Evolutionary conservation across 2,113 vertebrate genomes (phyloP), one percentile per base, ranked within the genome.

Genomic region (Pseudorasbora parva): DNA sequence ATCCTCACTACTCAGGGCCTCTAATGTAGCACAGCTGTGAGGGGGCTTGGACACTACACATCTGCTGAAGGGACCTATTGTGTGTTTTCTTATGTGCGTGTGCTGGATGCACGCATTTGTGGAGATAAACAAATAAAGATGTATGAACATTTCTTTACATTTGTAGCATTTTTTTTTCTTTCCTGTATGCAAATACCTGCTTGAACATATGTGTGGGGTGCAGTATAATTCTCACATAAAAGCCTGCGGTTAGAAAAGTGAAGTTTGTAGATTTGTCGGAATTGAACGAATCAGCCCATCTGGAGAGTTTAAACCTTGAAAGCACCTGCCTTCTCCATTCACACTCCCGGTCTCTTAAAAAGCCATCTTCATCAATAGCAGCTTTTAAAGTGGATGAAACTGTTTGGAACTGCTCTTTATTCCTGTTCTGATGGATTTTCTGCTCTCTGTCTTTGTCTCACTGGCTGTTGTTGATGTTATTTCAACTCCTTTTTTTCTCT

Each of bases 21-120:
- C 95, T 97, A 96, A 96, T 96, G 94, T 93, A 94, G 90, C 92
- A 93, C 96, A 97, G 96, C 95, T 96, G 96, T 94, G 91, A 86
- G 89, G 91, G 84, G 91, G 92, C 89, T 89, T 60, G 86, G 86
- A 92, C 91, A 89, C 88, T 82, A 83, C 87, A 90, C 89, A 90
- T 90, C 89, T 86, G 88, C 89, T 93, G 92, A 94, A 94, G 89
- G 81, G 88, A 78, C 87, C 90, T 89, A 91, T 93, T 94, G 92
- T 85, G 83, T 81, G 78, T 81, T 81, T 89, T 77, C 85, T 78
- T 85, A 60, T 78, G 69, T 89, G 81, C 83, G 68, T 82, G 80
- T 81, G 83, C 88, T 88, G 66, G 83, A 80, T 81, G 77, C 68
- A 45, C 74, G 84, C 77, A 57, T 62, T 60, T 43, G 41, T 56